Conservation (phyloP, 2,888 invertebrate genomes). For the Sialis lutaria region DNA sequence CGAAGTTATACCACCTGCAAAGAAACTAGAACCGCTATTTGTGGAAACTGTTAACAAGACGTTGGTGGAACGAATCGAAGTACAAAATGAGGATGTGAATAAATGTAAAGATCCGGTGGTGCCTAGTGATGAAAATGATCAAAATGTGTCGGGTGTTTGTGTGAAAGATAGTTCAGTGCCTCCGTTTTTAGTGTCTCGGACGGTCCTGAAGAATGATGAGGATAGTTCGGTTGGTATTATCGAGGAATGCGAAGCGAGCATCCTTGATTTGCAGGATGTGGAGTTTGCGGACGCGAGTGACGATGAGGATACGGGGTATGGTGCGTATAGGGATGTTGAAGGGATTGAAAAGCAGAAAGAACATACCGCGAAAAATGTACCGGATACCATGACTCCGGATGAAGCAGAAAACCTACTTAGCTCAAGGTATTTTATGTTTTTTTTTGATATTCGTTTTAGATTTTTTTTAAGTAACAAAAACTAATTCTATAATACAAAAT, state of each 20-base stretch:
- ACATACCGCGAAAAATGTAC: constrained; percentile 23
- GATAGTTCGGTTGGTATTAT: constrained; percentile 11
- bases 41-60: constrained; percentile 6
- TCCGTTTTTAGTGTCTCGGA: constrained; percentile 16
- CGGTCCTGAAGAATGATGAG: constrained; percentile 3
- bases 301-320: constrained; percentile 23
- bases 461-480: too few relatives aligned
- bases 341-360: constrained; percentile 15
- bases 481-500: too few relatives aligned
- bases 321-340: constrained; percentile 12
- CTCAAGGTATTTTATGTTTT: constrained; percentile 39
- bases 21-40: constrained; percentile 7
- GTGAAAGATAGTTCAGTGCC: constrained; percentile 13
- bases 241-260: constrained; percentile 30
- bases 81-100: neutral
- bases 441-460: too few relatives aligned
- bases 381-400: constrained; percentile 60
- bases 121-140: constrained; percentile 8
- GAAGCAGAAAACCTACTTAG: constrained; percentile 78
- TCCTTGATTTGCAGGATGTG: constrained; percentile 34
- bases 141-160: constrained; percentile 7
- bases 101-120: neutral
- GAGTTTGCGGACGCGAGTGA: constrained; percentile 38
- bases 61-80: neutral
- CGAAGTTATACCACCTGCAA: neutral